Base-by-base conservation (phyloP, 2,888 invertebrate genomes). In the Papilio protenor region DNA sequence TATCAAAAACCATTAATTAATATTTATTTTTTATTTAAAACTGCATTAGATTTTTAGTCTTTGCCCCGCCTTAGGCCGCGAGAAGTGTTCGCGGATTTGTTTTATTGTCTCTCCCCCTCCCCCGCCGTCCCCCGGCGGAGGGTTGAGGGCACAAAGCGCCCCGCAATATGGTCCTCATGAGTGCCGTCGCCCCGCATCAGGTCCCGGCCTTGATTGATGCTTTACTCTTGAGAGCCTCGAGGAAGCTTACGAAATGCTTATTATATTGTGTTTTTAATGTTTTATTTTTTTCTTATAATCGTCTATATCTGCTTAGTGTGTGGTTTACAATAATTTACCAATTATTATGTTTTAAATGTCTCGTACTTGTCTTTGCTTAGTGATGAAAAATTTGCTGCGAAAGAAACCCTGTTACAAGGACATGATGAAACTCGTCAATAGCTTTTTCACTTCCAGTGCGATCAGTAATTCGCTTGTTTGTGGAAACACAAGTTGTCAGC, bases 141-240 rank as follows among this genome's bases (percentile, higher is more conserved):
- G 16, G 57, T 11, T 0, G 57, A 57, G 57, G 57, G 57, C 78
- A 82, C 80, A 87, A 89, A 90, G 90, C 86, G 88, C 80, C 82
- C 81, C 78, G 87, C 91, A 91, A 91, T 91, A 91, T 91, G 91
- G 87, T 91, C 82, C 86, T 87, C 85, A 86, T 88, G 85, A 89
- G 86, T 83, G 82, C 83, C 81, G 84, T 84, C 84, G 80, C 73
- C 79, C 81, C 84, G 82, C 82, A 81, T 85, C 82, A 83, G 82
- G 79, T 83, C 83, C 80, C 82, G 78, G 61, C 69, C 77, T 82
- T 87, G 87, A 89, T 87, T 87, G 87, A 83, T 79, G 83, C 84
- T 85, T 82, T 85, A 57, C 52, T 12, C 74, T 79, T 75, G 64
- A 45, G 73, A 57, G 61, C 47, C 59, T 8, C n/a, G 18, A 12